Conservation (phyloP, 2,888 invertebrate species). For the Drosophila fulvimacula region DNA sequence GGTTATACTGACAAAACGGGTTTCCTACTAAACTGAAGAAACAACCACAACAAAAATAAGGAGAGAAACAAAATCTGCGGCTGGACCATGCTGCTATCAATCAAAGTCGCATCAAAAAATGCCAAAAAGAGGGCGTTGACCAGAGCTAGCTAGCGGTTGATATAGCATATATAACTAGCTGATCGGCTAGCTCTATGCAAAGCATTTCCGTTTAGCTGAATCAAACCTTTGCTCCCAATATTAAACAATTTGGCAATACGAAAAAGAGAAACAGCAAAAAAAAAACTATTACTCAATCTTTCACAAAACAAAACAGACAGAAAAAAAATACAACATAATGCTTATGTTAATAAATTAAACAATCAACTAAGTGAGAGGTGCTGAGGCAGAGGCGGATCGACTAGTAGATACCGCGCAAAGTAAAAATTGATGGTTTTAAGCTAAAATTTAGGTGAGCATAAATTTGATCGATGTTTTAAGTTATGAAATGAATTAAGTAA, state of each 20-base stretch:
- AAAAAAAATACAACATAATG: slow-evolving; percentile 21
- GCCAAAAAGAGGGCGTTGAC: slow-evolving; percentile 42
- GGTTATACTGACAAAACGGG: slow-evolving; percentile 64
- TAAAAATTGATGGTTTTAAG: not conserved
- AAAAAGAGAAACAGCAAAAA: not conserved
- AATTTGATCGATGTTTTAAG: not conserved
- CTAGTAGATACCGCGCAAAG: not conserved
- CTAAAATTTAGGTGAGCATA: not conserved
- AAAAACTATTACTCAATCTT: slow-evolving; percentile 43
- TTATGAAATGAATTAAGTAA: not conserved
- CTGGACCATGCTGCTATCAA: slow-evolving; percentile 59
- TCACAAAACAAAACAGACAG: slow-evolving; percentile 19
- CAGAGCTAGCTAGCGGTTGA: slow-evolving; percentile 12
- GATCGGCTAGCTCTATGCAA: slow-evolving; percentile 23
- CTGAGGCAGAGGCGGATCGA: not conserved
- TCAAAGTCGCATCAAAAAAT: slow-evolving; percentile 64
- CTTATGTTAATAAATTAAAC: slow-evolving; percentile 57
- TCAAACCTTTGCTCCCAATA: slow-evolving; percentile 35
- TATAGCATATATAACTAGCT: slow-evolving; percentile 10
- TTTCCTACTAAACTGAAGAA: slow-evolving; percentile 40
- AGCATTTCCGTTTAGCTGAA: slow-evolving; percentile 44
- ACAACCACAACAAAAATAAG: not conserved
- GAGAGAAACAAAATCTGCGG: slow-evolving; percentile 31
- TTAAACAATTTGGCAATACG: slow-evolving; percentile 49
- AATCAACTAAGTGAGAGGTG: slow-evolving; percentile 16